Evolutionary conservation across 92 coral and sea anemone genomes (phyloP).

Genomic region (Palythoa caribaeorum): DNA sequence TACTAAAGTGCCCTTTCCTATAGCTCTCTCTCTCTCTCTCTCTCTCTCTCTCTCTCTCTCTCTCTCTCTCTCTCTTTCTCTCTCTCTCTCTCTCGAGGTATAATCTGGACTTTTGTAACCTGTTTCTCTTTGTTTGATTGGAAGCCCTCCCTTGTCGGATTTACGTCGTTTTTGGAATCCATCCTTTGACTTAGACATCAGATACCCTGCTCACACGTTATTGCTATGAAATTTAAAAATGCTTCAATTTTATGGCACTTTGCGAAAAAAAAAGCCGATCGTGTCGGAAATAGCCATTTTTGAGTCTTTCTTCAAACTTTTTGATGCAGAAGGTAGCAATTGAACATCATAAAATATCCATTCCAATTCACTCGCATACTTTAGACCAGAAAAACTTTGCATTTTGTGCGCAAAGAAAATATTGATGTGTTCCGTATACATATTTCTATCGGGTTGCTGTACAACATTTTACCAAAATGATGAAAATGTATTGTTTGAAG

Average conservation of each 20-base stretch:
- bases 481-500: slow-evolving; percentile 7
- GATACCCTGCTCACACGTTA: background rate
- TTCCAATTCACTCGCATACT: slow-evolving; percentile 16
- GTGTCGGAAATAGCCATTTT: background rate
- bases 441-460: background rate
- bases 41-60: background rate
- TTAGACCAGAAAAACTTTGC: background rate
- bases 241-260: slow-evolving; percentile 9
- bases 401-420: background rate
- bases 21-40: background rate
- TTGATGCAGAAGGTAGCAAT: background rate
- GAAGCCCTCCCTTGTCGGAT: background rate
- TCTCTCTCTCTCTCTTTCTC: background rate
- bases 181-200: background rate
- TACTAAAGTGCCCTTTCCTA: slow-evolving; percentile 45
- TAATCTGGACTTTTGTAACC: slow-evolving; percentile 7
- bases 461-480: slow-evolving; percentile 7
- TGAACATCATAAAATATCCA: background rate
- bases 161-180: slow-evolving; percentile 5
- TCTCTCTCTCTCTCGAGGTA: background rate
- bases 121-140: slow-evolving; percentile 5
- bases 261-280: slow-evolving; percentile 12
- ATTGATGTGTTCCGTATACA: background rate
- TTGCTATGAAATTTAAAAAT: background rate
- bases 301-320: background rate